Evolutionary conservation across 2,113 vertebrate genomes (phyloP), one percentile per base, ranked within the genome.

Genomic region (Psittacus erithacus): DNA sequence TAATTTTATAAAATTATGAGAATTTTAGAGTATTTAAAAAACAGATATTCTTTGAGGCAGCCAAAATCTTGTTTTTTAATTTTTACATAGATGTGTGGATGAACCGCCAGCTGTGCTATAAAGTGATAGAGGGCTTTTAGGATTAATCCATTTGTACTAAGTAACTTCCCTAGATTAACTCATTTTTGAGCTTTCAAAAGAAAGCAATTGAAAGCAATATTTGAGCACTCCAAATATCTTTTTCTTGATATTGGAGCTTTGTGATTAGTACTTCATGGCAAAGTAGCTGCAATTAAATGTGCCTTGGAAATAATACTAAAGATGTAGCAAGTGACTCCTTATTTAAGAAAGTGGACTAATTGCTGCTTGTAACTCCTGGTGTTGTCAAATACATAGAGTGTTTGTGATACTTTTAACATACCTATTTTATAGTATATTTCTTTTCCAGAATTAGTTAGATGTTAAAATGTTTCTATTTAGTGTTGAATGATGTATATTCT

Each of bases 221-320:
- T 92, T 86, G 20, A 55, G 24, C 29, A 63, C 38, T 88, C 82
- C 7, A 63, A 20, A 44, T 90, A 46, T 46, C 24, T 91, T 80
- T 88, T 91, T 76, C 57, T 82, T 88, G 65, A n/a, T n/a, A 52
- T 10, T 33, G 17, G 19, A 52, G 12, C 47, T 90, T 80, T 78
- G 24, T 78, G 80, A 90, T 95, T 95, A 94, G 64, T 88, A 74
- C 35, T 50, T 77, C 11, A 39, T 85, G 43, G 43, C 59, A 90
- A 92, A 95, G 33, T 76, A 87, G 82, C 38, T 73, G 31, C 90
- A 96, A 67, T 93, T 33, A 71, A 86, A 43, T 41, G 44, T 96
- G n/a, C 53, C 31, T 88, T 91, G 62, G 44, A 92, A 96, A 75
- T 90, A 78, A 65, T 82, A 55, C 50, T 91, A 88, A 84, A 65